Conservation (phyloP, 2,888 invertebrate genomes). For the Stenolophus ochropezus region DNA sequence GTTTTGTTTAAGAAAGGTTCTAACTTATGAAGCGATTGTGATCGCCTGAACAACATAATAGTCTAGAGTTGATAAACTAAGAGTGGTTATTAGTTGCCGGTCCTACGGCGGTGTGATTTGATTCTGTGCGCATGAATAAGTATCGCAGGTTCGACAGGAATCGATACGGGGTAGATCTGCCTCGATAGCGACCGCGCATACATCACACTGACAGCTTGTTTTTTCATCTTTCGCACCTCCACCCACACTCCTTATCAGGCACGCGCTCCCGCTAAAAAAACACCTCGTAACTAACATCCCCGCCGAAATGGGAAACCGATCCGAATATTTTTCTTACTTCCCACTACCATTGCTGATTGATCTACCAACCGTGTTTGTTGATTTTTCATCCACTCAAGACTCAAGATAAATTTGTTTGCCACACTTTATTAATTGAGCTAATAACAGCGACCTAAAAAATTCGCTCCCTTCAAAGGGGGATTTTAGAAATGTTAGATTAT, state of each 20-base stretch:
- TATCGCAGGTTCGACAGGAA: slow-evolving; percentile 44
- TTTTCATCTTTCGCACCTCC: slow-evolving; percentile 54
- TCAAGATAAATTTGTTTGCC: not conserved
- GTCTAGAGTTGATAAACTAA: too few relatives aligned
- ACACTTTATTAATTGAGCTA: not conserved
- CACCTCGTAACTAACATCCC: slow-evolving; percentile 16
- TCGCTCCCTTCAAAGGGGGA: too few relatives aligned
- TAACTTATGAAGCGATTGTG: too few relatives aligned
- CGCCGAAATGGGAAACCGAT: slow-evolving; percentile 20
- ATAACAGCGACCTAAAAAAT: not conserved
- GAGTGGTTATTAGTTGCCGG: too few relatives aligned
- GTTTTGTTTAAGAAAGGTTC: too few relatives aligned
- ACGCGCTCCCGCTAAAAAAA: slow-evolving; percentile 24
- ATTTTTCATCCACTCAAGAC: not conserved
- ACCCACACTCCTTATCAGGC: slow-evolving; percentile 41
- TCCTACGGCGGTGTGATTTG: not conserved
- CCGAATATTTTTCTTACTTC: slow-evolving; percentile 39
- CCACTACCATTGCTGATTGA: not conserved
- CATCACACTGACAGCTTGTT: slow-evolving; percentile 58
- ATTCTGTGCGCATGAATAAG: slow-evolving; percentile 36
- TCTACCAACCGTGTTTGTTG: not conserved
- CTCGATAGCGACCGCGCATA: slow-evolving; percentile 50
- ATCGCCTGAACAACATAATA: too few relatives aligned
- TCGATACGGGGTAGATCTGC: slow-evolving; percentile 51
- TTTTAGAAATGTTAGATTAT: not conserved